phyloP scores from a whole-genome alignment of 53 echinoderm and acorn worm genomes.

The Holothuria leucospilota region DNA sequence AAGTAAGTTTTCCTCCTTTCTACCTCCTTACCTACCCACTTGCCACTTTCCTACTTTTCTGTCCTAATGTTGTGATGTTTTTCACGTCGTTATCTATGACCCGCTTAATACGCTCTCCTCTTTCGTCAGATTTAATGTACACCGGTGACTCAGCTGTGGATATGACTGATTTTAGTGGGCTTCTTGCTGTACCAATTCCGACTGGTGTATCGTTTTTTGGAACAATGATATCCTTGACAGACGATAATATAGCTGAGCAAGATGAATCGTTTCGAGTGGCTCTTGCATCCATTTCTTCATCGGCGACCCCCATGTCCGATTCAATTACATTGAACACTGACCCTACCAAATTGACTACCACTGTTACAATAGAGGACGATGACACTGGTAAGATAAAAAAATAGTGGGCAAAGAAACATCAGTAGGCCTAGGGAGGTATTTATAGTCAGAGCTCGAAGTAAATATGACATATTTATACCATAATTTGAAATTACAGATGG shows the following conservation, averaged over 20 bases:
- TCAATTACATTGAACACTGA: neutral
- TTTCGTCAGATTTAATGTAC: neutral
- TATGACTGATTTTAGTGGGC: neutral
- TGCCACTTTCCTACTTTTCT: too few species aligned
- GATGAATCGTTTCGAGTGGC: neutral
- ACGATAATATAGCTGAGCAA: neutral
- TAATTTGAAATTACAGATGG: too few species aligned
- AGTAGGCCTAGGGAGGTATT: too few species aligned
- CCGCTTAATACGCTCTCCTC: too few species aligned
- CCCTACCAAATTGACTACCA: neutral
- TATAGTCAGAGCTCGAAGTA: too few species aligned
- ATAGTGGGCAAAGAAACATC: too few species aligned
- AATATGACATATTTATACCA: too few species aligned
- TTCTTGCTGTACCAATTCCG: neutral
- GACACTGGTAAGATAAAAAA: slow-evolving; percentile 15
- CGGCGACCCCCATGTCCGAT: neutral
- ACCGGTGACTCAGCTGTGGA: neutral
- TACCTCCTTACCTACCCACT: too few species aligned
- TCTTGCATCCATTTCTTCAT: neutral
- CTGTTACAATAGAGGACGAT: slow-evolving; percentile 15
- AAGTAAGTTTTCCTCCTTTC: neutral
- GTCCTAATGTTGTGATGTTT: too few species aligned
- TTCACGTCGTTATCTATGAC: too few species aligned
- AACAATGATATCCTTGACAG: neutral
- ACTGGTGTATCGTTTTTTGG: neutral